Percentiles rank a stretch among this genome's conserved stretches.
Conservation (phyloP, 2,113 vertebrate genomes). For the Sialia sialis region DNA sequence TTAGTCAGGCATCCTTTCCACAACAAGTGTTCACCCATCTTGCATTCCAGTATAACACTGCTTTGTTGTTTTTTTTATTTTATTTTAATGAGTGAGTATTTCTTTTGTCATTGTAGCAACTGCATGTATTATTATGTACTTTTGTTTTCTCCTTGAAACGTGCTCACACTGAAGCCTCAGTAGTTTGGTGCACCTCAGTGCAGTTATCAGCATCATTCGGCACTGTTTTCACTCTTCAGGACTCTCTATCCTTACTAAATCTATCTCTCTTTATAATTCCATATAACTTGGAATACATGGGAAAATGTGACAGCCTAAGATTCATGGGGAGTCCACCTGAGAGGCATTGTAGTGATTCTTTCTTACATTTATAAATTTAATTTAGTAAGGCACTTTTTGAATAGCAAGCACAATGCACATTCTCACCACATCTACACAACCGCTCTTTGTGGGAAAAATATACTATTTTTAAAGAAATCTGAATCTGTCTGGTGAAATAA, state of each 20-base stretch:
- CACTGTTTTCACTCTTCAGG: neutral
- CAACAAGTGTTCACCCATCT: neutral
- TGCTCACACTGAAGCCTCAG: neutral
- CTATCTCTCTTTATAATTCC: neutral
- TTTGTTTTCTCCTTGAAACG: neutral
- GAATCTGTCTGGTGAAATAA: neutral
- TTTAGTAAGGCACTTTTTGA: neutral
- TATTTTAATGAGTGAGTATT: neutral
- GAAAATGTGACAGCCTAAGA: neutral
- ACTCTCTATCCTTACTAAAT: neutral
- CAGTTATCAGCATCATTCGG: neutral
- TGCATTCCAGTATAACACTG: neutral
- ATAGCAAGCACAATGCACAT: neutral
- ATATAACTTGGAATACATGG: neutral
- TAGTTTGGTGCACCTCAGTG: neutral
- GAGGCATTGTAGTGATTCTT: neutral
- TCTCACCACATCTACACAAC: neutral
- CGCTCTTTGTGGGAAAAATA: neutral
- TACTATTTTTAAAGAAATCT: neutral
- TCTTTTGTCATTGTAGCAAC: neutral
- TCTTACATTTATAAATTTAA: neutral
- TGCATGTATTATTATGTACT: neutral
- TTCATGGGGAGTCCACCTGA: neutral
- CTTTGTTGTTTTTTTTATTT: neutral
- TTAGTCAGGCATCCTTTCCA: fast-evolving